phyloP scores from a whole-genome alignment of 2,888 invertebrate genomes.

The Hylaea fasciaria region DNA sequence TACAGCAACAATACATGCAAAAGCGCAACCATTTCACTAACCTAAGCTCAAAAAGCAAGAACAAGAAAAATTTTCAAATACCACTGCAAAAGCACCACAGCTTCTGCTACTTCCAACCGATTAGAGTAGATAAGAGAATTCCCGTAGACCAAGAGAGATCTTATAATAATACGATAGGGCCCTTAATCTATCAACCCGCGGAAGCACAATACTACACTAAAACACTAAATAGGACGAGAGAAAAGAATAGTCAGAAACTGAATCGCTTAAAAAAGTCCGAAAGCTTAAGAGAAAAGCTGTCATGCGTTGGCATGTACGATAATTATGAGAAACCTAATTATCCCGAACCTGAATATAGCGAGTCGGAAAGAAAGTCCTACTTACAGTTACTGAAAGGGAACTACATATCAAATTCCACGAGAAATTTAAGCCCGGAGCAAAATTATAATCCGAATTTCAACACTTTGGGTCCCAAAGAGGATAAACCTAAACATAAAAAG shows the following conservation, averaged over 20 bases:
- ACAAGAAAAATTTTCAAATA: slow-evolving; percentile 87
- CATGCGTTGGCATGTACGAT: slow-evolving; percentile 80
- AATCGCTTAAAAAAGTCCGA: slow-evolving; percentile 81
- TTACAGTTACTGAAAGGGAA: slow-evolving; percentile 78
- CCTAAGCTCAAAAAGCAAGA: slow-evolving; percentile 77
- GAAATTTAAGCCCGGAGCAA: slow-evolving; percentile 72
- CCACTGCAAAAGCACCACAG: slow-evolving; percentile 87
- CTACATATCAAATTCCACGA: slow-evolving; percentile 81
- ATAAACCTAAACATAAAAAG: slow-evolving; percentile 79
- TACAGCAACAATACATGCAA: slow-evolving; percentile 85
- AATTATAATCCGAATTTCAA: slow-evolving; percentile 68
- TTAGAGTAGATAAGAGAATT: slow-evolving; percentile 85
- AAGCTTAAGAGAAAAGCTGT: slow-evolving; percentile 79
- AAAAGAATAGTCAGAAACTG: slow-evolving; percentile 76
- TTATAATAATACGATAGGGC: slow-evolving; percentile 79
- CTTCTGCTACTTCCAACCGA: slow-evolving; percentile 88
- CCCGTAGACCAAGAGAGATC: slow-evolving; percentile 76
- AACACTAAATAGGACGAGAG: slow-evolving; percentile 78
- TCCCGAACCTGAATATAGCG: slow-evolving; percentile 76
- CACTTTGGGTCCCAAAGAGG: slow-evolving; percentile 72
- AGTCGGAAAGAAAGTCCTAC: slow-evolving; percentile 76
- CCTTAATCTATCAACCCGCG: slow-evolving; percentile 75
- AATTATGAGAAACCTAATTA: slow-evolving; percentile 80
- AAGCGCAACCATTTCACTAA: slow-evolving; percentile 84
- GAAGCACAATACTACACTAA: slow-evolving; percentile 79